Conservation (phyloP, 2,113 vertebrate species). For the Anolis sagrei region DNA sequence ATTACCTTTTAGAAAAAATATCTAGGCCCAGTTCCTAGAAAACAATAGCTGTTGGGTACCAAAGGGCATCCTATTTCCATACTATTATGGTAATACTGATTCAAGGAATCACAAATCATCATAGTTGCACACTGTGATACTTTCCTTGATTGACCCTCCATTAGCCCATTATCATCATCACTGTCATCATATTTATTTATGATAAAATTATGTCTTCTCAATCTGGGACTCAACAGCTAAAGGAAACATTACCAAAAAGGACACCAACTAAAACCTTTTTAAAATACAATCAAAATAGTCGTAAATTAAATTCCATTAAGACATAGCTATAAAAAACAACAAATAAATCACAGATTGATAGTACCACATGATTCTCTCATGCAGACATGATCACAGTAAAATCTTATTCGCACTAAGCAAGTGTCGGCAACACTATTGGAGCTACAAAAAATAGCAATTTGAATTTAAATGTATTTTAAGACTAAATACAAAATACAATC, state of each 20-base stretch:
- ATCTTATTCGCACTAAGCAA: neutral
- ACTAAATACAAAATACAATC: neutral
- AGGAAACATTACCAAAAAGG: too few relatives aligned
- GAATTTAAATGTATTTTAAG: neutral
- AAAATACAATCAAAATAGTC: too few relatives aligned
- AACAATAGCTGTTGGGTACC: neutral
- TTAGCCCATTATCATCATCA: neutral
- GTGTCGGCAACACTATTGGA: neutral
- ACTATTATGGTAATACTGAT: neutral
- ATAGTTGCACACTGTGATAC: neutral
- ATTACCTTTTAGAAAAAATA: neutral
- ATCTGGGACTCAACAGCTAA: too few relatives aligned
- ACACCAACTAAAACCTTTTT: too few relatives aligned
- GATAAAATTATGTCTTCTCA: too few relatives aligned
- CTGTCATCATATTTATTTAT: too few relatives aligned
- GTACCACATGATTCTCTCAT: neutral
- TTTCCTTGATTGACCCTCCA: neutral
- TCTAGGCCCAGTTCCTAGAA: neutral
- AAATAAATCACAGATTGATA: neutral
- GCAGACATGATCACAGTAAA: neutral
- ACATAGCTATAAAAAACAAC: too few relatives aligned
- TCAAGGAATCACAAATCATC: neutral
- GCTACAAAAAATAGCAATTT: neutral
- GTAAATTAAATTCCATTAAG: too few relatives aligned
- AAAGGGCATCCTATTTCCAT: neutral